A percentile compares a stretch with the other conserved stretches of the same genome.
Evolutionary conservation across 1,140 invertebrate genomes (phyloP).

Genomic region (Neuroterus valhalla): DNA sequence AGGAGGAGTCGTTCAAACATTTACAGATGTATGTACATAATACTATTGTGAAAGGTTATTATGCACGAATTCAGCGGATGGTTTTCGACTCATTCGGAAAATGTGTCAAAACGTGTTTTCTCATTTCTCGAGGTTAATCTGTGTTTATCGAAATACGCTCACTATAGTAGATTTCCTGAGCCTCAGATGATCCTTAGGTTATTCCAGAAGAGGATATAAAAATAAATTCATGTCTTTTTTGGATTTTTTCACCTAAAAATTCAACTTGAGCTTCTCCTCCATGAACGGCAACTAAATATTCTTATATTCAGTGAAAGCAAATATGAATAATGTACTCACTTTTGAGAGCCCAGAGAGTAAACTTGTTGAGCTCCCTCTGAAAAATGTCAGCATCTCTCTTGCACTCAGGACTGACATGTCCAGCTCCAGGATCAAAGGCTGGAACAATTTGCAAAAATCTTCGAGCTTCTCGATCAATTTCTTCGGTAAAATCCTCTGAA

Average conservation of each 20-base stretch:
- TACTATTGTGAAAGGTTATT: slow-evolving; percentile 53
- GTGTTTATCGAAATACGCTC: not conserved
- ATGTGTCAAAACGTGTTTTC: not conserved
- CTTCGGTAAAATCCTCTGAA: slow-evolving; percentile 63
- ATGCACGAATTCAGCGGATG: slow-evolving; percentile 50
- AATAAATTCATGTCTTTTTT: not conserved
- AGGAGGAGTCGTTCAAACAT: slow-evolving; percentile 39
- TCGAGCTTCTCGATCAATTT: slow-evolving; percentile 64
- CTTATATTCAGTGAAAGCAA: no score
- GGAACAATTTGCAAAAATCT: slow-evolving; percentile 65
- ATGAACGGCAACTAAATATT: no score
- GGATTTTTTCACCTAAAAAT: no score
- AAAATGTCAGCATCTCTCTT: slow-evolving; percentile 70
- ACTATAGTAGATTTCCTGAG: not conserved
- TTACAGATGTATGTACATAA: slow-evolving; percentile 49
- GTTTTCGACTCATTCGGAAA: slow-evolving; percentile 46
- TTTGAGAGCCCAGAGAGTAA: slow-evolving; percentile 76
- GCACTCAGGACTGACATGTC: slow-evolving; percentile 68
- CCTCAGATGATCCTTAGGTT: not conserved
- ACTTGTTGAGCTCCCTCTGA: slow-evolving; percentile 68
- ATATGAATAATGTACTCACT: slow-evolving; percentile 70
- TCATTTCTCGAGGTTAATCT: not conserved
- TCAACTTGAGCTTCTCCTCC: no score
- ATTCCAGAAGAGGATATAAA: slow-evolving; percentile 6
- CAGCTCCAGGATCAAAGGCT: slow-evolving; percentile 63